phyloP scores from a whole-genome alignment of 2,797 vertebrate species.

The Eutrigla gurnardus region DNA sequence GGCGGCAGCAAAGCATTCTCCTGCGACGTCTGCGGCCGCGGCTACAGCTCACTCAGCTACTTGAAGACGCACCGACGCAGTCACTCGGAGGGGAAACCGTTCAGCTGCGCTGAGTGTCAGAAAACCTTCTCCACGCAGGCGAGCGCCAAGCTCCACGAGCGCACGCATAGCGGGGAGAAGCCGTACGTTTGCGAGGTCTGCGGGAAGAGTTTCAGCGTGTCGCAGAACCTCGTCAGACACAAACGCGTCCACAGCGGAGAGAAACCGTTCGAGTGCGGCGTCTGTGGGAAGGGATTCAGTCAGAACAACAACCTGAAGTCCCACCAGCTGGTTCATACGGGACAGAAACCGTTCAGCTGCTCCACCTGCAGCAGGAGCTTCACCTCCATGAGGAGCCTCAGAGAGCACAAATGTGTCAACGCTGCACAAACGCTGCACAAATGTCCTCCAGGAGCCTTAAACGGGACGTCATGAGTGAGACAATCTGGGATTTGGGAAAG shows the following conservation, averaged over 20 bases:
- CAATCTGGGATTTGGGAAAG: too few species aligned
- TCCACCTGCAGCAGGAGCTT: constrained; percentile 56
- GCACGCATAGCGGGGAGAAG: constrained; percentile 64
- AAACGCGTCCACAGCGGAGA: constrained; percentile 72
- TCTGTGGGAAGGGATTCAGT: constrained; percentile 68
- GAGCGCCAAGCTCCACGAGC: constrained; percentile 55
- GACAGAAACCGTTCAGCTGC: constrained; percentile 62
- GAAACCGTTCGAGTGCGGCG: constrained; percentile 62
- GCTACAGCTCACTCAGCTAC: constrained; percentile 69
- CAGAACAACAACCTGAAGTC: constrained; percentile 72
- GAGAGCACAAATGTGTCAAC: background rate
- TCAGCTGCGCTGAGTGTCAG: constrained; percentile 56
- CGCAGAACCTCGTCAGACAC: constrained; percentile 68
- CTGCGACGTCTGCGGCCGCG: constrained; percentile 68
- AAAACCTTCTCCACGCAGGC: constrained; percentile 57
- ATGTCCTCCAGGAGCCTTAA: background rate
- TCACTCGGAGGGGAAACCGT: constrained; percentile 63
- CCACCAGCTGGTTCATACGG: constrained; percentile 64
- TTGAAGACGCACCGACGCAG: constrained; percentile 65
- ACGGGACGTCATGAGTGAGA: too few species aligned
- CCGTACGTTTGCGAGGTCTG: constrained; percentile 69
- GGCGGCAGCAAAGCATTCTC: constrained; percentile 33
- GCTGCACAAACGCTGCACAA: background rate
- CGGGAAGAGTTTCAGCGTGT: constrained; percentile 65
- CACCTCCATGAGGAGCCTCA: constrained; percentile 52